Conservation (phyloP, 2,797 vertebrate species). For the Spinibarbus caldwelli region DNA sequence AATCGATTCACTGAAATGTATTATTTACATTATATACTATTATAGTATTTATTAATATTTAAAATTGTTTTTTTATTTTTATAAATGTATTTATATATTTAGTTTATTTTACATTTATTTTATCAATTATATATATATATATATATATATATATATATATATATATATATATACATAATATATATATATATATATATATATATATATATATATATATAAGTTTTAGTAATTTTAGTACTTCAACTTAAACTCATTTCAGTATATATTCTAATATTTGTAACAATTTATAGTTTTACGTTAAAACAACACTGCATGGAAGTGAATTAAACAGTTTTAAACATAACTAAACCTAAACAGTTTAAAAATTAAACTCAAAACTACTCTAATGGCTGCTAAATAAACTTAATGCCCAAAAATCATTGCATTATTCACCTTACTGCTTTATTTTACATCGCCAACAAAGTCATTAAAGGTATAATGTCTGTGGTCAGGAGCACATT, state of each 20-base stretch:
- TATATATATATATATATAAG: no score
- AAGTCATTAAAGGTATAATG: background rate
- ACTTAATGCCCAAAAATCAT: background rate
- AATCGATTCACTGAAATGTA: no score
- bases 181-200: no score
- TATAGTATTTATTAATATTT: no score
- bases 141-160: no score
- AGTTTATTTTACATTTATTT: background rate
- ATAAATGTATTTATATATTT: background rate
- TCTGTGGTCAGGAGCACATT: background rate
- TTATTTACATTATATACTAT: no score
- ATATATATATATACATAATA: no score
- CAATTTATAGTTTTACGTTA: no score
- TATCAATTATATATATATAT: no score
- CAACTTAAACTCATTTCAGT: no score
- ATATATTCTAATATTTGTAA: background rate
- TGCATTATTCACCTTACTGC: background rate
- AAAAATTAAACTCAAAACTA: background rate
- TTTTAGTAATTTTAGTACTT: background rate
- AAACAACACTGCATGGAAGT: background rate
- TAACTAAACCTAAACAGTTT: background rate
- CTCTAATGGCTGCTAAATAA: background rate
- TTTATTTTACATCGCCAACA: background rate
- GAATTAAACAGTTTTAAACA: background rate
- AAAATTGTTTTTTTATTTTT: no score